Percentiles rank a stretch among this genome's conserved stretches.
Evolutionary conservation across 2,797 vertebrate genomes (phyloP).

Genomic region (Trachops cirrhosus): DNA sequence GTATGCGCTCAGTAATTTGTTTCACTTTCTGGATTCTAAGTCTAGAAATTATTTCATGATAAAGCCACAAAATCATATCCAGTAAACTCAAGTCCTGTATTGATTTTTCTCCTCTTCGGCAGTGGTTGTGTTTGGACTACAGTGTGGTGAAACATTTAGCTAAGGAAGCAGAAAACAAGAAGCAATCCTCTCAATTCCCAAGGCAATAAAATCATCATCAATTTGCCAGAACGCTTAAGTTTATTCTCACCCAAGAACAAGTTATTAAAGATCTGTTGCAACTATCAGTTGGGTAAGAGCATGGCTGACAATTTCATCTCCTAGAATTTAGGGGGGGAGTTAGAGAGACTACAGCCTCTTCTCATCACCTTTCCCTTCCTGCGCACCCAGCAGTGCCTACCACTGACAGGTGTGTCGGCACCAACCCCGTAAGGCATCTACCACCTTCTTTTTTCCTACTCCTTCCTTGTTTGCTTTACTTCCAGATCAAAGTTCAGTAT

Average conservation of each 20-base stretch:
- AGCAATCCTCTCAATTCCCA: background rate
- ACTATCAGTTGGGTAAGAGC: background rate
- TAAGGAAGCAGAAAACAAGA: conserved; percentile 46
- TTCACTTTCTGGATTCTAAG: conserved; percentile 26
- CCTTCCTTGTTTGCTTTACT: background rate
- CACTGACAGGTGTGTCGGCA: too few species aligned
- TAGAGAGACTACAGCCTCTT: background rate
- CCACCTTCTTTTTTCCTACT: background rate
- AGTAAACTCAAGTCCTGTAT: conserved; percentile 55
- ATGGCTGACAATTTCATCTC: background rate
- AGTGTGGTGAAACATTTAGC: conserved; percentile 7
- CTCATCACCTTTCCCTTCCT: background rate
- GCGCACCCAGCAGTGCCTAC: background rate
- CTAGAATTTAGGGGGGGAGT: background rate
- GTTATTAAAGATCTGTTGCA: background rate
- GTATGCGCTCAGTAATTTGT: background rate
- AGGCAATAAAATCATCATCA: conserved; percentile 27
- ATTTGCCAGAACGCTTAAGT: background rate
- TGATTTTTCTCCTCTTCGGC: conserved; percentile 30
- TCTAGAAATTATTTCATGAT: conserved; percentile 42
- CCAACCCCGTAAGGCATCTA: background rate
- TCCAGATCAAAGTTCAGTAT: background rate
- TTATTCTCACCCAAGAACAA: background rate
- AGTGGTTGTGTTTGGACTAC: background rate
- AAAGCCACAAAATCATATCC: conserved; percentile 48